phyloP scores from a whole-genome alignment of 1,140 invertebrate genomes.

The Drosophila nigrodunni region DNA sequence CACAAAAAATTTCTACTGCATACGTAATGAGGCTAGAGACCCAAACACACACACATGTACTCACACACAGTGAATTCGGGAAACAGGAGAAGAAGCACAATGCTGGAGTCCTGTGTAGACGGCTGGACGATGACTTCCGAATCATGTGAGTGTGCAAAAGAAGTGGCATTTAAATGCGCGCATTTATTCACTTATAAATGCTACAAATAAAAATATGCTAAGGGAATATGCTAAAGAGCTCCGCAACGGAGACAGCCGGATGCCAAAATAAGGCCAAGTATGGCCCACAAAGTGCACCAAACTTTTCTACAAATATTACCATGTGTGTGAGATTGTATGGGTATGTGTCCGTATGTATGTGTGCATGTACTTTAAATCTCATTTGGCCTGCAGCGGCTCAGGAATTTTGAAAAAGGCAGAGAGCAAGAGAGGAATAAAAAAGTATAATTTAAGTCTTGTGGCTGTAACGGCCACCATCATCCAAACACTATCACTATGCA shows the following conservation, averaged over 20 bases:
- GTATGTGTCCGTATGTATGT: slow-evolving; percentile 28
- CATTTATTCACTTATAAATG: slow-evolving; percentile 83
- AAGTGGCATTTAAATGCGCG: slow-evolving; percentile 81
- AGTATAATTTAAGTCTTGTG: slow-evolving; percentile 66
- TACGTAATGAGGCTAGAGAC: slow-evolving; percentile 72
- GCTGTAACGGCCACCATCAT: slow-evolving; percentile 54
- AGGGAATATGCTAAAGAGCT: slow-evolving; percentile 77
- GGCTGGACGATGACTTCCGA: slow-evolving; percentile 54
- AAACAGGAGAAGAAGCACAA: slow-evolving; percentile 24
- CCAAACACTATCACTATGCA: slow-evolving; percentile 76
- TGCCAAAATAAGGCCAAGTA: slow-evolving; percentile 64
- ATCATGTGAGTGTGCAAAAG: slow-evolving; percentile 57
- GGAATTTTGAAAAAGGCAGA: slow-evolving; percentile 57
- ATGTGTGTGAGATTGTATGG: slow-evolving; percentile 27
- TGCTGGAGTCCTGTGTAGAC: slow-evolving; percentile 9
- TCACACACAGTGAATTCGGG: slow-evolving; percentile 1
- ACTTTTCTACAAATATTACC: slow-evolving; percentile 53
- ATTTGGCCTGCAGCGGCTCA: slow-evolving; percentile 76
- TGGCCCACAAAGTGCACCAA: slow-evolving; percentile 54
- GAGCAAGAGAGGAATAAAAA: slow-evolving; percentile 23
- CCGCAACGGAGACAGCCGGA: slow-evolving; percentile 43
- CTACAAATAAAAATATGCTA: slow-evolving; percentile 81
- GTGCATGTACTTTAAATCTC: slow-evolving; percentile 73
- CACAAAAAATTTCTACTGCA: slow-evolving; percentile 79
- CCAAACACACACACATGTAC: slow-evolving; percentile 23